phyloP scores from a whole-genome alignment of 2,113 vertebrate genomes.

The Lonchura striata region DNA sequence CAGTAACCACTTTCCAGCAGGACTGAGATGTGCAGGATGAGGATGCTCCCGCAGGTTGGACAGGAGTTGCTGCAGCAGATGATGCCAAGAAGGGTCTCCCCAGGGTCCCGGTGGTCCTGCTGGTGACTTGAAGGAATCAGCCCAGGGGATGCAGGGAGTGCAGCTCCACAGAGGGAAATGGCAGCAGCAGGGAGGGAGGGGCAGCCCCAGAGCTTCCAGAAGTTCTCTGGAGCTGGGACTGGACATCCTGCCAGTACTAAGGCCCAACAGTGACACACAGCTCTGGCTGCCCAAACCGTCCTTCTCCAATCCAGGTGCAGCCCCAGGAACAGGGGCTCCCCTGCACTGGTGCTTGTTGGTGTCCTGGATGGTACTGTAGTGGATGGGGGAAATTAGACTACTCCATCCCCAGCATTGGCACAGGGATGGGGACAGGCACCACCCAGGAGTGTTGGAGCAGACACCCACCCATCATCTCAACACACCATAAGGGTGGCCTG shows the following conservation, averaged over 20 bases:
- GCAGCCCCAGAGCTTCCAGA: not conserved
- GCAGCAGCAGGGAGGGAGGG: not conserved
- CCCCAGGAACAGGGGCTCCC: not conserved
- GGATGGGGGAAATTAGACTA: not conserved
- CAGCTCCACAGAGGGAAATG: not conserved
- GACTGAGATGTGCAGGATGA: fast-evolving
- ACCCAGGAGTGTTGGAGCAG: not conserved
- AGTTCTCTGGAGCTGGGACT: not conserved
- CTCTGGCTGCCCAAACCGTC: not conserved
- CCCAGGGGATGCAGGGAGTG: fast-evolving
- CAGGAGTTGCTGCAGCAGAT: not conserved
- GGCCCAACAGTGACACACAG: not conserved
- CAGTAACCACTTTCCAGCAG: not conserved
- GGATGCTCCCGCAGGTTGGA: fast-evolving
- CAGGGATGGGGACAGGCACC: fast-evolving
- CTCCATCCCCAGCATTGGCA: fast-evolving
- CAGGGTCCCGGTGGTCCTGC: fast-evolving
- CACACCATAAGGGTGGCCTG: fast-evolving
- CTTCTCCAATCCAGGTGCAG: not conserved
- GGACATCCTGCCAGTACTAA: fast-evolving
- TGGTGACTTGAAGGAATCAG: not conserved
- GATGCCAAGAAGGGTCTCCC: not conserved
- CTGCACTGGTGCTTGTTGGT: fast-evolving
- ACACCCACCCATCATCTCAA: not conserved
- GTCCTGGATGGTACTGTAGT: fast-evolving